These are phyloP conservation scores for Pangasianodon hypophthalmus DNA, from an alignment of 2,113 vertebrate genomes.

Conservation along the genomic window DNA sequence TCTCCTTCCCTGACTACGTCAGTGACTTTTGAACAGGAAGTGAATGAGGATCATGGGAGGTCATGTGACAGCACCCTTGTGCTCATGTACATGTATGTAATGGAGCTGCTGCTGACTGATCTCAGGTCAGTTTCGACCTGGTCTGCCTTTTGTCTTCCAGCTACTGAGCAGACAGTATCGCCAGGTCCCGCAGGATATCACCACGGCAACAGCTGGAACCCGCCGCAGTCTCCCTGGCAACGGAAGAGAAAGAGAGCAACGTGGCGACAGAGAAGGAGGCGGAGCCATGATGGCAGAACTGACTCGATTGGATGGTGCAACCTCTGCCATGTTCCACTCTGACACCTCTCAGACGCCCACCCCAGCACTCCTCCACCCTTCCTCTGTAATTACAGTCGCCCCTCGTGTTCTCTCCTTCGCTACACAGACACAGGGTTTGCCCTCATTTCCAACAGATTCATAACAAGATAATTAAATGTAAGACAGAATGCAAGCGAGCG, in stretches of 20 bases:
- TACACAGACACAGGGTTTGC: not conserved
- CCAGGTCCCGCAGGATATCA: conserved; percentile 65
- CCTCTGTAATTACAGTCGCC: conserved; percentile 23
- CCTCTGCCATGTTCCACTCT: conserved; percentile 49
- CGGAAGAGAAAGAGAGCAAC: conserved; percentile 61
- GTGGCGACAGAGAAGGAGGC: conserved; percentile 50
- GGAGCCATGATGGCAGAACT: conserved; percentile 54
- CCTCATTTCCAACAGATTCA: conserved; percentile 14
- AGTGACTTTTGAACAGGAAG: conserved; percentile 6
- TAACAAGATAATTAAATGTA: not conserved
- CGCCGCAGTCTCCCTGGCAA: conserved; percentile 72
- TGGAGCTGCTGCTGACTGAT: not conserved
- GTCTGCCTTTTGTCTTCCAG: conserved; percentile 45
- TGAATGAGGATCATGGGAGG: not conserved
- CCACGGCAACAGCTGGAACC: conserved; percentile 75
- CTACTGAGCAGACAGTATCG: conserved; percentile 50
- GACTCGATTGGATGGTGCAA: conserved; percentile 58
- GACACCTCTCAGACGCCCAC: conserved; percentile 36
- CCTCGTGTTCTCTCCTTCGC: conserved; percentile 18
- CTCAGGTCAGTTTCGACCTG: conserved; percentile 33
- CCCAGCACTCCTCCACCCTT: conserved; percentile 8
- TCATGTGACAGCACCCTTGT: not conserved
- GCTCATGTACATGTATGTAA: not conserved
- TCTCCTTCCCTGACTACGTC: not conserved
- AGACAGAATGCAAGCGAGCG: not conserved